These are phyloP conservation scores for Spodoptera littoralis DNA, from an alignment of 2,888 invertebrate genomes.

Conservation along the genomic window DNA sequence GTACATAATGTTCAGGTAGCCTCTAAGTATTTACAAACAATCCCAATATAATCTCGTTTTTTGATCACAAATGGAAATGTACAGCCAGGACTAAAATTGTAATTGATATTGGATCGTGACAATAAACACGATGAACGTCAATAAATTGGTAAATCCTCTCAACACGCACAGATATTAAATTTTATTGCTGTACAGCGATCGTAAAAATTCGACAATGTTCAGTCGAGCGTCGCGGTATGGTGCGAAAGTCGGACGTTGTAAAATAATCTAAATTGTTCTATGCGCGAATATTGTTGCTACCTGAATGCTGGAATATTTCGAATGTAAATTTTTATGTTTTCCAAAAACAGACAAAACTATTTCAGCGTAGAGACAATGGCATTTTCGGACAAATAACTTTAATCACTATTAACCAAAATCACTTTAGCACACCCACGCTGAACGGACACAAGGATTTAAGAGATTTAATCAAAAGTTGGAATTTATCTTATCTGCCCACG, in stretches of 20 bases:
- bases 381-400: neutral
- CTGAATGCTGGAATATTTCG: slow-evolving; percentile 1
- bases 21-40: too few relatives aligned
- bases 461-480: slow-evolving; percentile 30
- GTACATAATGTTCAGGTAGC: neutral
- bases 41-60: neutral
- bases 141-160: slow-evolving; percentile 66
- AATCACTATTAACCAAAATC: slow-evolving; percentile 4
- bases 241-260: slow-evolving; percentile 35
- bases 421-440: neutral
- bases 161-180: slow-evolving; percentile 65
- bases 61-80: slow-evolving; percentile 5
- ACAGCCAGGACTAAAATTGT: slow-evolving; percentile 30
- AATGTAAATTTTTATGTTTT: slow-evolving; percentile 10
- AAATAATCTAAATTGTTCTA: slow-evolving; percentile 46
- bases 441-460: slow-evolving; percentile 1
- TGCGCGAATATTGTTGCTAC: slow-evolving; percentile 19
- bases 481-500: slow-evolving; percentile 8
- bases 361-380: neutral
- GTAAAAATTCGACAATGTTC: slow-evolving; percentile 67
- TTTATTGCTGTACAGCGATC: slow-evolving; percentile 67
- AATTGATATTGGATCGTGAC: slow-evolving; percentile 58
- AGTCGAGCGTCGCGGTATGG: slow-evolving; percentile 42
- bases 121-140: slow-evolving; percentile 64
- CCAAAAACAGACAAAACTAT: neutral